phyloP scores from a whole-genome alignment of 1,140 invertebrate genomes.

The Zaprionus gabonicus region DNA sequence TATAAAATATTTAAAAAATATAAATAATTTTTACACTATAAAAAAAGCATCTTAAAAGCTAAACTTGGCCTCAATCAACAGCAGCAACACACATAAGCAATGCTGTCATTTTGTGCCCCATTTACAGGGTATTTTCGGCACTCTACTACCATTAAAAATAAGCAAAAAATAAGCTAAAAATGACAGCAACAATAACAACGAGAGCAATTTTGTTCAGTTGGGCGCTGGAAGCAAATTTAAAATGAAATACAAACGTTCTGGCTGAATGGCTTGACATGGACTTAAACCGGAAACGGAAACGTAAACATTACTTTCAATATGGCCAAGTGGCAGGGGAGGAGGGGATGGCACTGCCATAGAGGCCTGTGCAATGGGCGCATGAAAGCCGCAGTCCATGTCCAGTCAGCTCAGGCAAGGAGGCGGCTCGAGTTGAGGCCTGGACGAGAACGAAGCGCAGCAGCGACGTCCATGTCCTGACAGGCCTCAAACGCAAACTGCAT shows the following conservation, averaged over 20 bases:
- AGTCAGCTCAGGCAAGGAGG: background rate
- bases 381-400: conserved; percentile 69
- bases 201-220: conserved; percentile 16
- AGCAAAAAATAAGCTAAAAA: conserved; percentile 28
- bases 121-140: conserved; percentile 1
- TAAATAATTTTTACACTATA: too few relatives aligned
- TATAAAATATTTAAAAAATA: too few relatives aligned
- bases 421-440: background rate
- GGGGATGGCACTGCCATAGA: background rate
- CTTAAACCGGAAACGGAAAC: conserved; percentile 82
- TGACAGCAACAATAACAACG: conserved; percentile 10
- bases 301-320: conserved; percentile 83
- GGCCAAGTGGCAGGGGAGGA: conserved; percentile 62
- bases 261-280: conserved; percentile 82
- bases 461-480: conserved; percentile 71
- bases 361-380: conserved; percentile 73
- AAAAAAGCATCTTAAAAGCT: background rate
- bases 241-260: conserved; percentile 83
- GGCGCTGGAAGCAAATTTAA: conserved; percentile 67
- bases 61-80: too few relatives aligned
- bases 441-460: conserved; percentile 3
- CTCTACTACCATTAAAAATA: conserved; percentile 9
- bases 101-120: background rate
- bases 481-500: conserved; percentile 81
- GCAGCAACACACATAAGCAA: background rate